Percentiles rank a stretch among this genome's conserved stretches.
These are phyloP conservation scores for Microplitis demolitor DNA, from an alignment of 1,140 invertebrate genomes.

Conservation along the genomic window DNA sequence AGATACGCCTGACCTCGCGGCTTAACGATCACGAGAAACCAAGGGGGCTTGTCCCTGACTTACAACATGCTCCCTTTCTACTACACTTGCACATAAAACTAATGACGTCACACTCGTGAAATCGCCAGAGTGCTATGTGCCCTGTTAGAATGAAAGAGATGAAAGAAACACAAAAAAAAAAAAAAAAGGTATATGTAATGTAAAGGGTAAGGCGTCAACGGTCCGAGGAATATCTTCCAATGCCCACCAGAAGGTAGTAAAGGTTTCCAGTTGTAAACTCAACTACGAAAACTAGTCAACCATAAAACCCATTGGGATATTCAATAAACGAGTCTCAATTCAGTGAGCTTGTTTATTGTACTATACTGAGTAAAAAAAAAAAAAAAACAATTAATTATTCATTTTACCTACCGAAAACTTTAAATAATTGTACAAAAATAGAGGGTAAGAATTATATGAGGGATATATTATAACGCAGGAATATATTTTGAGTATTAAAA, in stretches of 20 bases:
- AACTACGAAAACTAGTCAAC: neutral
- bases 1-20: constrained; percentile 51
- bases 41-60: constrained; percentile 14
- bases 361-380: neutral
- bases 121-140: too few relatives aligned
- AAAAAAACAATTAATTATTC: neutral
- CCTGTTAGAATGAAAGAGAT: neutral
- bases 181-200: neutral
- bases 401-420: too few relatives aligned
- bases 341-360: constrained; percentile 12
- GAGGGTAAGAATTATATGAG: too few relatives aligned
- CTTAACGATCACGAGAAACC: constrained; percentile 42
- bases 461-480: neutral
- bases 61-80: neutral
- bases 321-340: neutral
- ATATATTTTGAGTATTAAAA: neutral
- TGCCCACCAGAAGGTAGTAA: neutral
- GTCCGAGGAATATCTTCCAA: constrained; percentile 11
- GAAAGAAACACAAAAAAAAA: neutral
- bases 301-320: neutral
- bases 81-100: neutral
- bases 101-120: too few relatives aligned
- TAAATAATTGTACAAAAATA: too few relatives aligned
- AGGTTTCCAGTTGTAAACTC: neutral
- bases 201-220: constrained; percentile 18